A percentile compares a stretch with the other conserved stretches of the same genome.
phyloP scores from a whole-genome alignment of 2,113 vertebrate species.

The Cheilinus undulatus region DNA sequence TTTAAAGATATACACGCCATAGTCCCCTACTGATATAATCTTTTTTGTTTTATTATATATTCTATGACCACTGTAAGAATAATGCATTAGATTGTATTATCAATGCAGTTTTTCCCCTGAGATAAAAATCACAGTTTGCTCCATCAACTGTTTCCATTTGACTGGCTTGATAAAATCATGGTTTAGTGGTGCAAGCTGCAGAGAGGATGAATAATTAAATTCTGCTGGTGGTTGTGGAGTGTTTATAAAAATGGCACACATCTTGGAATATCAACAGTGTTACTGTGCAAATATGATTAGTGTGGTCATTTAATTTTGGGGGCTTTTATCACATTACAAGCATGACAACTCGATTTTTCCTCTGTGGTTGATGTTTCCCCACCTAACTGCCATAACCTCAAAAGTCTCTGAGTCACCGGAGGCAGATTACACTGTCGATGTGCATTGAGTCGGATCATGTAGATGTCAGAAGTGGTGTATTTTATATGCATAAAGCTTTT shows the following conservation, averaged over 20 bases:
- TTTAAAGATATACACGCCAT: too few species aligned
- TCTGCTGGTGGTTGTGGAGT: neutral
- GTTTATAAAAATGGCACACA: neutral
- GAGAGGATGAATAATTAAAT: conserved; percentile 36
- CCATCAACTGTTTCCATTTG: conserved; percentile 30
- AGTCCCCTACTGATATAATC: too few species aligned
- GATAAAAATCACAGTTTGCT: conserved; percentile 16
- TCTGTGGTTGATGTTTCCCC: conserved; percentile 4
- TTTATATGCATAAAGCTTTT: conserved; percentile 27
- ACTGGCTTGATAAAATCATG: conserved; percentile 26
- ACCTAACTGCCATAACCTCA: conserved; percentile 23
- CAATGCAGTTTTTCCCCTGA: neutral
- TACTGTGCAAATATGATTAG: conserved; percentile 37
- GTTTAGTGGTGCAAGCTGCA: conserved; percentile 17
- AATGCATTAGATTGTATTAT: neutral
- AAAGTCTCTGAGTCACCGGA: conserved; percentile 43
- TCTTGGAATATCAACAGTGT: neutral
- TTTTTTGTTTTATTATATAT: neutral
- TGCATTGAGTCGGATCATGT: conserved; percentile 30
- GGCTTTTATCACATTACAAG: conserved; percentile 22
- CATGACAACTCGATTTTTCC: conserved; percentile 18
- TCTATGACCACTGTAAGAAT: neutral
- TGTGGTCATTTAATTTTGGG: conserved; percentile 26
- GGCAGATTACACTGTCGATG: conserved; percentile 36
- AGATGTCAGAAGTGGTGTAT: conserved; percentile 1